Evolutionary conservation across 2,113 vertebrate species (phyloP).

Genomic region (Oreotragus oreotragus): DNA sequence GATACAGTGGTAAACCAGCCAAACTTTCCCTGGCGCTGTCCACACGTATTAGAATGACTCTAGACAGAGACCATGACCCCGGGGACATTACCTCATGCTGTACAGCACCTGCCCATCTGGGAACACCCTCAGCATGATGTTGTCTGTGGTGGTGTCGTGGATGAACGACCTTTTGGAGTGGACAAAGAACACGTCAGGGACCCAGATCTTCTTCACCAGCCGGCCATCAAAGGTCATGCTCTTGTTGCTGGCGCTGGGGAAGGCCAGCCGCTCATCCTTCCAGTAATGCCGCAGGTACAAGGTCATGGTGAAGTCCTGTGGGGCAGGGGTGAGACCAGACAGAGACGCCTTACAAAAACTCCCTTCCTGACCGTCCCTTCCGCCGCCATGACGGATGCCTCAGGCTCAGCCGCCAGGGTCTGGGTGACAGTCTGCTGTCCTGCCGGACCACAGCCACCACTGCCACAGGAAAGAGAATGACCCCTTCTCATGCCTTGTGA

Average conservation of each 20-base stretch:
- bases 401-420: neutral
- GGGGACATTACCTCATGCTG: conserved; percentile 88
- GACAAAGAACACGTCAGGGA: conserved; percentile 96
- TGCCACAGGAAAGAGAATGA: neutral
- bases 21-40: neutral
- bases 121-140: conserved; percentile 96
- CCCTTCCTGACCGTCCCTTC: neutral
- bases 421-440: neutral
- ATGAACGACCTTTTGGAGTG: conserved; percentile 97
- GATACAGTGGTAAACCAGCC: neutral
- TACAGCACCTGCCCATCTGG: conserved; percentile 95
- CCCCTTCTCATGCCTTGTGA: neutral
- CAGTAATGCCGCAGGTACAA: conserved; percentile 96
- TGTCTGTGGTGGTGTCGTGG: conserved; percentile 95
- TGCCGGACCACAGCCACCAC: accelerated
- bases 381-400: accelerated
- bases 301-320: conserved; percentile 97
- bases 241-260: conserved; percentile 92
- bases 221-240: conserved; percentile 97
- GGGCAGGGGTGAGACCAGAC: neutral
- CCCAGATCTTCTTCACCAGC: conserved; percentile 97
- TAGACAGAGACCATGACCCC: neutral
- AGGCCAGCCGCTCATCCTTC: conserved; percentile 93
- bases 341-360: neutral
- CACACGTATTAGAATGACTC: accelerated